Evolutionary conservation across 2,888 invertebrate genomes (phyloP), one percentile per base, ranked within the genome.

Genomic region (Drosophila affinis): DNA sequence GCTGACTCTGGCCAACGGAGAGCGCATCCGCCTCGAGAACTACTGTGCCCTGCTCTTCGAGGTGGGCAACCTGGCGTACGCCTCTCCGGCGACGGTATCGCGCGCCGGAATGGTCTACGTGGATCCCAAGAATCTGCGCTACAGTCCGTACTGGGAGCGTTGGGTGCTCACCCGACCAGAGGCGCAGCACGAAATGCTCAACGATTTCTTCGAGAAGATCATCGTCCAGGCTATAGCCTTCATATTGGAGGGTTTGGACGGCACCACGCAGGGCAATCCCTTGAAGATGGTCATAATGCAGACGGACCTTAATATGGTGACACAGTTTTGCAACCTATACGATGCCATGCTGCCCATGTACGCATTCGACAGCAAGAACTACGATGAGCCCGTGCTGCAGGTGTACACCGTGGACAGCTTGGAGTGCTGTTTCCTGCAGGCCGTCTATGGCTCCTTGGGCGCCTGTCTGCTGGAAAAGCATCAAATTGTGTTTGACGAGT

Each of bases 101-200:
- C 93, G 98, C 61, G 97, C 97, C 9, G 98, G 98, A 39, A 98
- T 98, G 97, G 97, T 98, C 10, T 98, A 95, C 87, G 97, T 98
- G 0, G 98, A 98, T 89, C 97, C 98, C 0, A 97, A 97, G 92
- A 97, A 97, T 92, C 93, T 98, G 72, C 97, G 97, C 0, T 97
- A 95, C 87, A 93, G 94, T 65, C 98, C 98, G 0, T 98, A 94
- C 92, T 98, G 98, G 97, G 94, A 96, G 64, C 94, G 96, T 83
- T 98, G 98, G 97, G 91, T 96, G 5, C 92, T 93, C 65, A 89
- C 93, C 0, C 93, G 95, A 46, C 93, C 92, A 70, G 92, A 93
- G 57, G 90, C 91, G 9, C 93, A 94, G 76, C 93, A 93, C 4
- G 93, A 93, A 51, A 14, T 86, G 39, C 78, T 86, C 1, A 81